These are phyloP conservation scores for Erannis defoliaria DNA, from an alignment of 2,888 invertebrate genomes.

Conservation along the genomic window DNA sequence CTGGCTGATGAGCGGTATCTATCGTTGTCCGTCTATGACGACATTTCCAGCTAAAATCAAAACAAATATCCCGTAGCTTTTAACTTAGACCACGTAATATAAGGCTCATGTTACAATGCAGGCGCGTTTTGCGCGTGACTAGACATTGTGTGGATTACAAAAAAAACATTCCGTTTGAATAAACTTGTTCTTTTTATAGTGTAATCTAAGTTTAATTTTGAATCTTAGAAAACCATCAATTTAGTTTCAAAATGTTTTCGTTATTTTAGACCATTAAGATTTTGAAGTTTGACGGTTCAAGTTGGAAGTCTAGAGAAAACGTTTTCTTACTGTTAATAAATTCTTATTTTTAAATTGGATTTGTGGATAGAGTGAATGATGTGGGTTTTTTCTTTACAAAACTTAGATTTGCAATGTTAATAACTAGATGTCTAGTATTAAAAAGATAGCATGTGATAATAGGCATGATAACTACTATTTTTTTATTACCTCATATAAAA, in stretches of 20 bases:
- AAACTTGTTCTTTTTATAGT: constrained; percentile 50
- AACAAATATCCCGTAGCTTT: constrained; percentile 4
- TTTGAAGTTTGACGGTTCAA: constrained; percentile 8
- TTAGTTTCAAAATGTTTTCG: constrained; percentile 7
- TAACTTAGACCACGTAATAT: constrained; percentile 48
- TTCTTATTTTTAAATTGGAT: not conserved
- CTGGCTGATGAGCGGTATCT: no score
- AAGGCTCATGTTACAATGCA: constrained; percentile 70
- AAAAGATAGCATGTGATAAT: no score
- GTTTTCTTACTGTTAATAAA: not conserved
- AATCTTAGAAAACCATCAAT: constrained; percentile 27
- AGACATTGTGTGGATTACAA: constrained; percentile 68
- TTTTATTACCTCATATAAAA: no score
- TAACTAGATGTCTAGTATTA: no score
- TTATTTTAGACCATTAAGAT: not conserved
- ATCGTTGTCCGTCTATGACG: no score
- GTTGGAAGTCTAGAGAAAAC: not conserved
- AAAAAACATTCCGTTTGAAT: constrained; percentile 69
- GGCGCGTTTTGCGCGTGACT: constrained; percentile 70
- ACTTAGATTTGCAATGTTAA: no score
- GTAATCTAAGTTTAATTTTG: constrained; percentile 40
- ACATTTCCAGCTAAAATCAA: no score
- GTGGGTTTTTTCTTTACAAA: not conserved
- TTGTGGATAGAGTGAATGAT: not conserved
- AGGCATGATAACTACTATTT: no score